These are phyloP conservation scores for Siniperca obscura DNA, from an alignment of 2,797 vertebrate genomes.

Conservation along the genomic window DNA sequence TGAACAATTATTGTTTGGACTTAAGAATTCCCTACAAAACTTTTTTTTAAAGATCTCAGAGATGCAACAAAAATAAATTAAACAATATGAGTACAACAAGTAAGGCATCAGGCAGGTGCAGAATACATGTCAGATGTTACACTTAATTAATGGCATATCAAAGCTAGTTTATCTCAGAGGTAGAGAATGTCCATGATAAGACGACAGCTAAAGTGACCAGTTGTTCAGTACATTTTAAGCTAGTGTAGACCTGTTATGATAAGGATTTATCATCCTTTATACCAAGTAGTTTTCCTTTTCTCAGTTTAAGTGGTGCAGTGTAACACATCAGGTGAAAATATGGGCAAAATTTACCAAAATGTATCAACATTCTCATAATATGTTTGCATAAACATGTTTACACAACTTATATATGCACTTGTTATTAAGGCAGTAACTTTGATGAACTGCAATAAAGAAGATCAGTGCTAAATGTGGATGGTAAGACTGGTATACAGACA, in stretches of 20 bases:
- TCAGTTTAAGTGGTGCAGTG: constrained; percentile 49
- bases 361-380: constrained; percentile 72
- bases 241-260: constrained; percentile 48
- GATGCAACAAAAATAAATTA: constrained; percentile 57
- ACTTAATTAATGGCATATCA: constrained; percentile 64
- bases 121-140: constrained; percentile 75
- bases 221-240: constrained; percentile 54
- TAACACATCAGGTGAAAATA: constrained; percentile 54
- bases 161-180: constrained; percentile 83
- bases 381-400: constrained; percentile 79
- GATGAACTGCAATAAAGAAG: constrained; percentile 66
- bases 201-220: constrained; percentile 63
- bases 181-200: constrained; percentile 82
- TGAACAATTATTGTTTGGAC: constrained; percentile 31
- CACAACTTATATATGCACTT: constrained; percentile 78
- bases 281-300: constrained; percentile 44
- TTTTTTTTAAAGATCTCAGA: constrained; percentile 51
- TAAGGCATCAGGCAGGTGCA: constrained; percentile 85
- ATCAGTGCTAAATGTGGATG: constrained; percentile 46
- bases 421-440: constrained; percentile 83
- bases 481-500: constrained; percentile 41
- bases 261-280: constrained; percentile 42
- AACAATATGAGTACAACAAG: constrained; percentile 59
- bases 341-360: constrained; percentile 68
- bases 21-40: constrained; percentile 53